Conservation (phyloP, 92 coral and sea anemone species). For the Zoanthus solanderi region DNA sequence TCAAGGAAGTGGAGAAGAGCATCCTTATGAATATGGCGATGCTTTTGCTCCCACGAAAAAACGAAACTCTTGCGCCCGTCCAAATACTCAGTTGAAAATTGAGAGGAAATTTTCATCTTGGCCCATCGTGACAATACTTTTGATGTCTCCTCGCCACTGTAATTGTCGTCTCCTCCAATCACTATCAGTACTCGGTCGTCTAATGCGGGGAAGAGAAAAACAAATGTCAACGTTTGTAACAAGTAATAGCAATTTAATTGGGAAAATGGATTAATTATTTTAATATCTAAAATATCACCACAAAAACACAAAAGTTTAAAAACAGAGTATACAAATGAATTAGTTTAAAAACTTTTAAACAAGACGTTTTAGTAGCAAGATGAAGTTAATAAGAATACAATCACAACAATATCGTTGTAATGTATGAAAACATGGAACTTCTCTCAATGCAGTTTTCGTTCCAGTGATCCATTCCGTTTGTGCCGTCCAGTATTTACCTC, state of each 20-base stretch:
- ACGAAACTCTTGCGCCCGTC: constrained; percentile 68
- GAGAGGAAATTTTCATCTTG: constrained; percentile 44
- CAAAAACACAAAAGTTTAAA: background rate
- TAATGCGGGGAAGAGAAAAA: background rate
- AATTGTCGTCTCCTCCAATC: constrained; percentile 67
- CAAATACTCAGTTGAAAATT: constrained; percentile 55
- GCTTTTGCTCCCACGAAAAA: constrained; percentile 64
- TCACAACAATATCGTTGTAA: background rate
- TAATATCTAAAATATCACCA: background rate
- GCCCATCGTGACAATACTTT: constrained; percentile 65
- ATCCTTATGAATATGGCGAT: constrained; percentile 60
- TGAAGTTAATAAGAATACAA: too few species aligned
- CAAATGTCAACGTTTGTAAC: background rate
- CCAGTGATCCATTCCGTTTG: constrained; percentile 2
- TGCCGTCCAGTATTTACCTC: background rate
- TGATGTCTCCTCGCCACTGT: constrained; percentile 51
- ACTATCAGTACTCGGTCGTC: constrained; percentile 59
- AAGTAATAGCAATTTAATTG: background rate
- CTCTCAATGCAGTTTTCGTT: background rate
- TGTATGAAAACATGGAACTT: background rate
- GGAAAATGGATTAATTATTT: background rate
- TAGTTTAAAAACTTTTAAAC: too few species aligned
- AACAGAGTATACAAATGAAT: too few species aligned
- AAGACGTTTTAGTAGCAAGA: too few species aligned
- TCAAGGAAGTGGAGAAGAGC: constrained; percentile 65